Percentiles rank a stretch among this genome's conserved stretches.
Evolutionary conservation across 2,113 vertebrate genomes (phyloP).

Genomic region (Eptesicus fuscus): DNA sequence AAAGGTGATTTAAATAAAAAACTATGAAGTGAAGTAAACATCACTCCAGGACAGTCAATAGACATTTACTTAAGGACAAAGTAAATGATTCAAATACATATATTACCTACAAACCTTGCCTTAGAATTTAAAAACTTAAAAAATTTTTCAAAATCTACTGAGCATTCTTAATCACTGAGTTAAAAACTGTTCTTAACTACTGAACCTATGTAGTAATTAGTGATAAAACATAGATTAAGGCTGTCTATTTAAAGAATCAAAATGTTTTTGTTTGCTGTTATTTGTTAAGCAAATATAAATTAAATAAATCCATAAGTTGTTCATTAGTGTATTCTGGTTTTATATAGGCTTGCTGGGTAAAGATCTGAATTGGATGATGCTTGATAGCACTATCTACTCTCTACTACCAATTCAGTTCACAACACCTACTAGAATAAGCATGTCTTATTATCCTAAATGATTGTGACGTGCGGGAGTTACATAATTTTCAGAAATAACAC

Average conservation of each 20-base stretch:
- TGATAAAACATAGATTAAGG: not conserved
- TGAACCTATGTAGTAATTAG: not conserved
- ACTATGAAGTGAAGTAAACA: not conserved
- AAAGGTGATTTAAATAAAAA: not conserved
- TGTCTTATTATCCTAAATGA: not conserved
- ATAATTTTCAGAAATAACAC: not conserved
- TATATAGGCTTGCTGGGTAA: not conserved
- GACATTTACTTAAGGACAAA: not conserved
- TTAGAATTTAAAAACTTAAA: not conserved
- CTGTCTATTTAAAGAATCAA: not conserved
- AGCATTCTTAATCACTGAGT: not conserved
- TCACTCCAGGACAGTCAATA: not conserved
- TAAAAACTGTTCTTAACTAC: not conserved
- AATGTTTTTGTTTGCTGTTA: not conserved
- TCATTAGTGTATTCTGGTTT: not conserved
- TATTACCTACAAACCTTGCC: not conserved
- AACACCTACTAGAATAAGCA: not conserved
- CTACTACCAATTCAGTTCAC: not conserved
- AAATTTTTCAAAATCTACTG: not conserved
- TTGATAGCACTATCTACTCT: not conserved
- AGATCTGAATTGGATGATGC: not conserved
- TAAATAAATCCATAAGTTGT: not conserved
- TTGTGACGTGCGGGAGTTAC: not conserved
- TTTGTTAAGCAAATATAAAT: conserved; percentile 14
- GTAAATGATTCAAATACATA: not conserved